Percentiles rank a stretch among this genome's conserved stretches.
Evolutionary conservation across 2,888 invertebrate genomes (phyloP).

Genomic region (Drosophila niveifrons): DNA sequence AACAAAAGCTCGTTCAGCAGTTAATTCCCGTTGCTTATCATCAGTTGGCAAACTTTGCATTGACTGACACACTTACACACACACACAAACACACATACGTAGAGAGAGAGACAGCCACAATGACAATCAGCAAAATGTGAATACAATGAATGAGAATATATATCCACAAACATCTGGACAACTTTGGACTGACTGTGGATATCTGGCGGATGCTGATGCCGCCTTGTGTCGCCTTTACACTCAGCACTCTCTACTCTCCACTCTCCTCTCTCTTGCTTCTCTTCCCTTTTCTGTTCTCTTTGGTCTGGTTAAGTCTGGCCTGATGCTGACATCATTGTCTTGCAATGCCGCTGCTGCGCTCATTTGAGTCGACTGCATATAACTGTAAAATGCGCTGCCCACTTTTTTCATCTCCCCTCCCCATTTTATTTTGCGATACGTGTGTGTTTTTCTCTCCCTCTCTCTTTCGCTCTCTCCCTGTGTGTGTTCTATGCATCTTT

Average conservation of each 20-base stretch:
- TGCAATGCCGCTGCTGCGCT: constrained; percentile 68
- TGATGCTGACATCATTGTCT: constrained; percentile 77
- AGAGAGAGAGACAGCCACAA: constrained; percentile 7
- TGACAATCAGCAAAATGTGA: constrained; percentile 52
- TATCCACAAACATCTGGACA: constrained; percentile 62
- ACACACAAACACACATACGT: background rate
- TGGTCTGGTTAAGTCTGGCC: constrained; percentile 46
- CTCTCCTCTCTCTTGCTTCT: background rate
- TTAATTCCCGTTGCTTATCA: constrained; percentile 76
- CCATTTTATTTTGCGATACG: constrained; percentile 10
- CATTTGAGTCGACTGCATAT: constrained; percentile 66
- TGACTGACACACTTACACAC: constrained; percentile 54
- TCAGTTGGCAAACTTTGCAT: constrained; percentile 72
- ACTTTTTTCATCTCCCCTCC: constrained; percentile 25
- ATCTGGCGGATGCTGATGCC: constrained; percentile 50
- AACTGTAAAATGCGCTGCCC: constrained; percentile 40
- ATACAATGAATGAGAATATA: constrained; percentile 49
- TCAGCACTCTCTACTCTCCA: no score
- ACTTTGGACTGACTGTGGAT: constrained; percentile 37
- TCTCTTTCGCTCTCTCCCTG: background rate
- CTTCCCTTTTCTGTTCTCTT: constrained; percentile 10
- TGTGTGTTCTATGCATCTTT: no score
- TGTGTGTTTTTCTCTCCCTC: constrained; percentile 25
- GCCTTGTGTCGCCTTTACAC: background rate
- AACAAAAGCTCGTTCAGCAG: constrained; percentile 43